A percentile compares a stretch with the other conserved stretches of the same genome.
These are phyloP conservation scores for Drosophila neocordata DNA, from an alignment of 1,140 invertebrate genomes.

Conservation along the genomic window DNA sequence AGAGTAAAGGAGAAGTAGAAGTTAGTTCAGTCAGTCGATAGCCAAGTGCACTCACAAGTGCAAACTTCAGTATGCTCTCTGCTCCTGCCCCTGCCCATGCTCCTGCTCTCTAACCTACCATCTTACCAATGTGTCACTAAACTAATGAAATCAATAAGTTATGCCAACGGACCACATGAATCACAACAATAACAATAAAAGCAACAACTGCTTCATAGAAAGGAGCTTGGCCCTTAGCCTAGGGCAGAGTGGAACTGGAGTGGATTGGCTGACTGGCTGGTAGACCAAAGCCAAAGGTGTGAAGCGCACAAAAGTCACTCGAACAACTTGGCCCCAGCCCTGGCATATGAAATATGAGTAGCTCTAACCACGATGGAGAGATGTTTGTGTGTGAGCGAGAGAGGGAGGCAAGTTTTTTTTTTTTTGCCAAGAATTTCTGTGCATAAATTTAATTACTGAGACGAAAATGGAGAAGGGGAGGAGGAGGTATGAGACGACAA, in stretches of 20 bases:
- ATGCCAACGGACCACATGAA: conserved; percentile 55
- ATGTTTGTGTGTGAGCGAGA: not conserved
- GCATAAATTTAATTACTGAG: conserved; percentile 79
- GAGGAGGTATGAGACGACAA: not conserved
- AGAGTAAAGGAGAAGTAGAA: conserved; percentile 5
- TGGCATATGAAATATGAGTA: conserved; percentile 78
- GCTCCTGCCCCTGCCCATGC: not conserved
- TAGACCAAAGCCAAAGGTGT: conserved; percentile 57
- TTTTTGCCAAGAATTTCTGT: conserved; percentile 77
- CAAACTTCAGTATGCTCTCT: conserved; percentile 49
- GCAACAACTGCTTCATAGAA: conserved; percentile 18
- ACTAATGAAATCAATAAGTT: conserved; percentile 80
- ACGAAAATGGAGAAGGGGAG: conserved; percentile 27
- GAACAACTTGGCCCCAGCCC: conserved; percentile 37
- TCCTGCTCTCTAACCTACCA: too few species aligned
- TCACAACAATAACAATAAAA: conserved; percentile 70
- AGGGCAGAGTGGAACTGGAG: conserved; percentile 38
- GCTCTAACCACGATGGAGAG: conserved; percentile 18
- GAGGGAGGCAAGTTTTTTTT: conserved; percentile 33
- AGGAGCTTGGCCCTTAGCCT: conserved; percentile 29
- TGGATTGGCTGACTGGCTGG: conserved; percentile 47
- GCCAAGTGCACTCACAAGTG: conserved; percentile 72
- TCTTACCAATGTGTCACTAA: conserved; percentile 64
- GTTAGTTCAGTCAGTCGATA: conserved; percentile 21
- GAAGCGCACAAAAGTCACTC: conserved; percentile 75